These are phyloP conservation scores for Eucidaris tribuloides DNA, from an alignment of 35 echinoderm and acorn worm species.

Conservation along the genomic window DNA sequence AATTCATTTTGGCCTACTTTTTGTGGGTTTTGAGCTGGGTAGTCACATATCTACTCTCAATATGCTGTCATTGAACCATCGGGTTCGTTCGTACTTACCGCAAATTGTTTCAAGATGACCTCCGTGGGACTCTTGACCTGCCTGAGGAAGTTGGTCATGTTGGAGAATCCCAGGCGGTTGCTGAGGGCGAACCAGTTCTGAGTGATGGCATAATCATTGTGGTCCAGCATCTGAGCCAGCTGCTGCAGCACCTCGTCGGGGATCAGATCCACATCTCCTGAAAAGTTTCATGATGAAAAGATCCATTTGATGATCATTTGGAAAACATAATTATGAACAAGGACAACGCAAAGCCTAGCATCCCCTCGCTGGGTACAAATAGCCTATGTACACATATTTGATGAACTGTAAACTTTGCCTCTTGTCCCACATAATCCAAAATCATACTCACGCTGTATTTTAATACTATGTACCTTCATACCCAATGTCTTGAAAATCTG, in stretches of 20 bases:
- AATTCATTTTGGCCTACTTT: too few species aligned
- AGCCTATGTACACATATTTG: too few species aligned
- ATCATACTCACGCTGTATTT: too few species aligned
- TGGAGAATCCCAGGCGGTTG: slow-evolving; percentile 71
- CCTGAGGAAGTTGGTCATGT: slow-evolving; percentile 82
- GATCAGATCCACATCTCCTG: slow-evolving; percentile 48
- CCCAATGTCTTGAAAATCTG: background rate
- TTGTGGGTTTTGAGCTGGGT: too few species aligned
- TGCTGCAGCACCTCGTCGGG: slow-evolving; percentile 1
- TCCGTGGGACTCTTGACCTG: slow-evolving; percentile 61
- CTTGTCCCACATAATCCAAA: too few species aligned
- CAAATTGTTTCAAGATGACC: slow-evolving; percentile 73
- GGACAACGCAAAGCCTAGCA: too few species aligned
- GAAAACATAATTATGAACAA: background rate
- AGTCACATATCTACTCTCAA: too few species aligned
- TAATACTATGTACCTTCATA: too few species aligned
- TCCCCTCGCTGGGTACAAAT: too few species aligned
- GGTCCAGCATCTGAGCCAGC: slow-evolving; percentile 48
- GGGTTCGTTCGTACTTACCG: slow-evolving; percentile 36
- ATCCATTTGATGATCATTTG: background rate
- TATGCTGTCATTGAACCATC: background rate
- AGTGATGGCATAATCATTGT: background rate
- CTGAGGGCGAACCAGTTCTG: slow-evolving; percentile 70
- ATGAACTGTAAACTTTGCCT: too few species aligned
- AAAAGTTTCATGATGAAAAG: background rate